These are phyloP conservation scores for Cathartes aura DNA, from an alignment of 2,113 vertebrate species.

Conservation along the genomic window DNA sequence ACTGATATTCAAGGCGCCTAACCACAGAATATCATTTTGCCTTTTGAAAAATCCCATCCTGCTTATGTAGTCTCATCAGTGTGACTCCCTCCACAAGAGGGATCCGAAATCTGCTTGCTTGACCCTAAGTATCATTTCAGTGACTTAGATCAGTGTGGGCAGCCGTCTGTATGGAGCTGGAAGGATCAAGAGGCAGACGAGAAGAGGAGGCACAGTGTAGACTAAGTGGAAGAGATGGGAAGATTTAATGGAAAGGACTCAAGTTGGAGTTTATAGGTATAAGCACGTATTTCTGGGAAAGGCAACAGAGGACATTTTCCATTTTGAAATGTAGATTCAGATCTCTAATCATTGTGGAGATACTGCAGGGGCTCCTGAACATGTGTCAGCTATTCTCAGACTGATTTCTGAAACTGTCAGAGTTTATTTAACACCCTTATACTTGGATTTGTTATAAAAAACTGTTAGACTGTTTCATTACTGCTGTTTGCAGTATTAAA, in stretches of 20 bases:
- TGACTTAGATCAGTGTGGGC: neutral
- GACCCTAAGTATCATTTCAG: neutral
- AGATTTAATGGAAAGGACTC: neutral
- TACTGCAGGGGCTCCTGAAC: neutral
- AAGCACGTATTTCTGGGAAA: neutral
- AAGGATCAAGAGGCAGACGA: neutral
- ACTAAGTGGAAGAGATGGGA: neutral
- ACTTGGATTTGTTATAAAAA: neutral
- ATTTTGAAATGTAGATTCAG: neutral
- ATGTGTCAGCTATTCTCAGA: neutral
- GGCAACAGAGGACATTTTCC: neutral
- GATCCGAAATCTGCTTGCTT: neutral
- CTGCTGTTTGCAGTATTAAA: neutral
- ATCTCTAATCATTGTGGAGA: neutral
- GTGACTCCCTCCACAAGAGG: neutral
- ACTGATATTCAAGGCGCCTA: neutral
- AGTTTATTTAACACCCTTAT: neutral
- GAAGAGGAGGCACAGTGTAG: neutral
- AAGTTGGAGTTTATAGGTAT: neutral
- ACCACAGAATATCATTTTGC: rapidly evolving
- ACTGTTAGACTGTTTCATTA: neutral
- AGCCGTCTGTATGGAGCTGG: neutral
- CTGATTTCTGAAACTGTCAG: neutral
- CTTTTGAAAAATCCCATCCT: neutral
- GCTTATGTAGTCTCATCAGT: neutral